phyloP scores from a whole-genome alignment of 2,888 invertebrate species.

The Xestia xanthographa region DNA sequence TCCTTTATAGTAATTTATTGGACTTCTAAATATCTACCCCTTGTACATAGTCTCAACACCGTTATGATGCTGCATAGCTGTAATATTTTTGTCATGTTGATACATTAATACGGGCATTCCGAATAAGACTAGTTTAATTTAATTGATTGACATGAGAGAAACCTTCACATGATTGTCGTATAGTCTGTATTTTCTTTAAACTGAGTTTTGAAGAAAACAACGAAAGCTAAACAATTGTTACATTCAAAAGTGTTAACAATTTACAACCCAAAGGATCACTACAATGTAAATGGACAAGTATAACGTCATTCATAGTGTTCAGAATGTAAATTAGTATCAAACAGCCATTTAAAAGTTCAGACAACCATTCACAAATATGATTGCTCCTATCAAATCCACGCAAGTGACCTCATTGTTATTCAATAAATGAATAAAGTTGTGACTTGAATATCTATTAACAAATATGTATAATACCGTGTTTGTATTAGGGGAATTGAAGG shows the following conservation, averaged over 20 bases:
- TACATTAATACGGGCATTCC: slow-evolving; percentile 39
- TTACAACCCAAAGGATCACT: slow-evolving; percentile 10
- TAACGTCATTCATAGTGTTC: slow-evolving; percentile 13
- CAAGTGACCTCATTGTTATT: slow-evolving; percentile 65
- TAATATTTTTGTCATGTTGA: slow-evolving; percentile 54
- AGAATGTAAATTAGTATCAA: slow-evolving; percentile 53
- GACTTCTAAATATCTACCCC: slow-evolving; percentile 47
- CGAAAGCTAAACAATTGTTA: neutral
- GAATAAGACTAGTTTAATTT: slow-evolving; percentile 18
- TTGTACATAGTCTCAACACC: slow-evolving; percentile 34
- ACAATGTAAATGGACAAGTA: neutral
- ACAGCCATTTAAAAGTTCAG: slow-evolving; percentile 45
- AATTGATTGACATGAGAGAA: slow-evolving; percentile 13
- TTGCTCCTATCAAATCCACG: slow-evolving; percentile 53
- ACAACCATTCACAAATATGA: slow-evolving; percentile 50
- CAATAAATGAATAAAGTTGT: slow-evolving; percentile 63
- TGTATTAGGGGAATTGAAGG: slow-evolving; percentile 53
- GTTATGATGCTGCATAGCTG: slow-evolving; percentile 29
- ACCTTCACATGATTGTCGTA: neutral
- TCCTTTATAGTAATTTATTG: slow-evolving; percentile 60
- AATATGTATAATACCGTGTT: slow-evolving; percentile 37
- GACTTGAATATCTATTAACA: slow-evolving; percentile 63
- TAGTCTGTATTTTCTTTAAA: neutral
- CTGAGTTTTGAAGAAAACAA: neutral
- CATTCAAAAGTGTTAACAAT: neutral